Percentiles rank a stretch among this genome's conserved stretches.
These are phyloP conservation scores for Drosophila obscura DNA, from an alignment of 1,140 invertebrate genomes.

Conservation along the genomic window DNA sequence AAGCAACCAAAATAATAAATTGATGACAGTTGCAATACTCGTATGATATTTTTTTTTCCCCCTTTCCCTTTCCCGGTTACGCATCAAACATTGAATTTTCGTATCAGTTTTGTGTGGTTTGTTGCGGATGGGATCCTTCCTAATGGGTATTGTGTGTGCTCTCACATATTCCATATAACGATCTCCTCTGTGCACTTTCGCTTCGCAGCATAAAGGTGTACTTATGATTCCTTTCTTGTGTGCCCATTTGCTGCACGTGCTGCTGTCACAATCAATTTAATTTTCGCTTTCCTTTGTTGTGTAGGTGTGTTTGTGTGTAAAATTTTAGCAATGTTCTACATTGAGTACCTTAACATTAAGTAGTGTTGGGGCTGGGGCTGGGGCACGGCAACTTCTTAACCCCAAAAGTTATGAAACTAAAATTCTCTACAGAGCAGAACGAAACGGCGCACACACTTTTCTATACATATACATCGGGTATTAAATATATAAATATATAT, in stretches of 20 bases:
- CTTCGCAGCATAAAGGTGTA: slow-evolving; percentile 12
- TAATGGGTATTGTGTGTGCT: slow-evolving; percentile 28
- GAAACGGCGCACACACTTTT: slow-evolving; percentile 17
- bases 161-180: slow-evolving; percentile 17
- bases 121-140: too few relatives aligned
- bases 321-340: slow-evolving; percentile 65
- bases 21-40: too few relatives aligned
- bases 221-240: slow-evolving; percentile 39
- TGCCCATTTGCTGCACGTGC: slow-evolving; percentile 62
- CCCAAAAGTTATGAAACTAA: slow-evolving; percentile 35
- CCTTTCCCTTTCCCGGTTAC: too few relatives aligned
- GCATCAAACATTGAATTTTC: too few relatives aligned
- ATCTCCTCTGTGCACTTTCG: background rate
- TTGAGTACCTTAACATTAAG: slow-evolving; percentile 51
- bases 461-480: too few relatives aligned
- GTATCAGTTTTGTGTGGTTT: background rate
- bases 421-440: slow-evolving; percentile 34
- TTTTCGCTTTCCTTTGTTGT: slow-evolving; percentile 38
- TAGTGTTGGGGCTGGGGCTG: background rate
- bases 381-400: slow-evolving; percentile 28
- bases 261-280: slow-evolving; percentile 68
- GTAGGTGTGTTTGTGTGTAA: slow-evolving; percentile 15
- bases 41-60: too few relatives aligned
- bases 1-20: background rate
- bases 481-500: background rate